Percentiles rank a stretch among this genome's conserved stretches.
phyloP scores from a whole-genome alignment of 1,140 invertebrate species.

The Scaptodrosophila lebanonensis region DNA sequence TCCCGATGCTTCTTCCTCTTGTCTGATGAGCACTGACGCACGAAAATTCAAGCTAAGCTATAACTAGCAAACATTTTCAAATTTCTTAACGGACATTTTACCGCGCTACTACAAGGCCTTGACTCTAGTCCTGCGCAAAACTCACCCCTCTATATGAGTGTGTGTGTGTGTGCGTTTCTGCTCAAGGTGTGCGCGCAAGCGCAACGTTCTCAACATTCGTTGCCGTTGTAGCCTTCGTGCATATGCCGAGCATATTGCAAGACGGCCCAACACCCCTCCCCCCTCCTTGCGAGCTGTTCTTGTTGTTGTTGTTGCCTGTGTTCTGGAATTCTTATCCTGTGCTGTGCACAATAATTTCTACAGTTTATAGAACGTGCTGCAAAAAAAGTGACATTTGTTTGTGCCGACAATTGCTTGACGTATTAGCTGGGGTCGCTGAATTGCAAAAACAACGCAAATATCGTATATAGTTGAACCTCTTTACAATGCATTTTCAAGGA shows the following conservation, averaged over 20 bases:
- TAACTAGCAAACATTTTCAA: constrained; percentile 49
- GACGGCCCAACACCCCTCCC: constrained; percentile 1
- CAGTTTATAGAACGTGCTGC: too few species aligned
- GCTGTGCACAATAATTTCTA: too few species aligned
- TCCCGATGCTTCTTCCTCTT: constrained; percentile 16
- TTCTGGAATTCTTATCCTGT: too few species aligned
- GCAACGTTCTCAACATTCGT: constrained; percentile 31
- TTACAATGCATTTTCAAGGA: too few species aligned
- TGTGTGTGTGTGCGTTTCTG: constrained; percentile 10
- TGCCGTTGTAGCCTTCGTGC: constrained; percentile 28
- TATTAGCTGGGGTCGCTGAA: not conserved
- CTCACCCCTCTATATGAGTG: constrained; percentile 52
- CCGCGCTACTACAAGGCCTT: constrained; percentile 41
- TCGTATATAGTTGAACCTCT: constrained; percentile 5
- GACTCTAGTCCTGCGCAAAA: constrained; percentile 45
- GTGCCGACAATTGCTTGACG: too few species aligned
- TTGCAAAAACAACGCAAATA: constrained; percentile 32
- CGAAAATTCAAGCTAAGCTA: constrained; percentile 32
- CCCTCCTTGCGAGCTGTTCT: too few species aligned
- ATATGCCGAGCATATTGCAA: constrained; percentile 49
- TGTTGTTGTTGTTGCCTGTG: too few species aligned
- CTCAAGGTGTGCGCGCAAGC: constrained; percentile 65
- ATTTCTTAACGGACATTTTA: constrained; percentile 56
- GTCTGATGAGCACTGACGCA: constrained; percentile 12
- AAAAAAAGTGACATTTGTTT: constrained; percentile 56